Percentiles rank a stretch among this genome's conserved stretches.
Evolutionary conservation across 2,113 vertebrate genomes (phyloP).

Genomic region (Tylochromis polylepis): DNA sequence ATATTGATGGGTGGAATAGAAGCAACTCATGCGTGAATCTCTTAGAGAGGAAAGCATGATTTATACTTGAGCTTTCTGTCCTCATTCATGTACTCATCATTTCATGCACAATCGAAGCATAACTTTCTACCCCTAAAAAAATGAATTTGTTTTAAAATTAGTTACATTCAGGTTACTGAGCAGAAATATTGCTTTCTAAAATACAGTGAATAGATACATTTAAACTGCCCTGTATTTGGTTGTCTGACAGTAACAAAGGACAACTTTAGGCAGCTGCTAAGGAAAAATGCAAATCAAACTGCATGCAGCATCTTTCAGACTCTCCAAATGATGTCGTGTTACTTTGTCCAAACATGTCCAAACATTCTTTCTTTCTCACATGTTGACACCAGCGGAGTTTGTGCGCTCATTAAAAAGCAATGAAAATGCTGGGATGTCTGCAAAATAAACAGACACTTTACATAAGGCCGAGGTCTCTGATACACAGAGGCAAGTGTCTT

Average conservation of each 20-base stretch:
- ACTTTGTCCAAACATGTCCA: not conserved
- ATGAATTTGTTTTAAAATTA: not conserved
- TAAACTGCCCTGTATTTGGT: not conserved
- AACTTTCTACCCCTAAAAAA: not conserved
- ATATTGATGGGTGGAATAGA: conserved; percentile 20
- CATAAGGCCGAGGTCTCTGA: conserved; percentile 24
- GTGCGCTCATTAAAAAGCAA: not conserved
- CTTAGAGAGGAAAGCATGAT: conserved; percentile 20
- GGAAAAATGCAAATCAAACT: not conserved
- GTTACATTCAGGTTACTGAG: not conserved
- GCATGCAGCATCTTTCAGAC: not conserved
- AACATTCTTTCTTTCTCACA: not conserved
- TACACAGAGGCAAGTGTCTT: conserved; percentile 25
- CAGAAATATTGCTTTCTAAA: not conserved
- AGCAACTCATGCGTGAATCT: conserved; percentile 38
- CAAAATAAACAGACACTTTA: conserved; percentile 1
- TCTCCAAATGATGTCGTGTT: not conserved
- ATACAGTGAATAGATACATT: not conserved
- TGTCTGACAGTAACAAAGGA: not conserved
- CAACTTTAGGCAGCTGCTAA: not conserved
- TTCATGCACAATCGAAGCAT: not conserved
- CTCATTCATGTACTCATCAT: not conserved
- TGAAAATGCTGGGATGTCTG: not conserved
- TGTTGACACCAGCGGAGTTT: not conserved
- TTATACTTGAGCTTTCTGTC: conserved; percentile 12